Conservation (phyloP, 2,113 vertebrate genomes). For the Shinisaurus crocodilurus region DNA sequence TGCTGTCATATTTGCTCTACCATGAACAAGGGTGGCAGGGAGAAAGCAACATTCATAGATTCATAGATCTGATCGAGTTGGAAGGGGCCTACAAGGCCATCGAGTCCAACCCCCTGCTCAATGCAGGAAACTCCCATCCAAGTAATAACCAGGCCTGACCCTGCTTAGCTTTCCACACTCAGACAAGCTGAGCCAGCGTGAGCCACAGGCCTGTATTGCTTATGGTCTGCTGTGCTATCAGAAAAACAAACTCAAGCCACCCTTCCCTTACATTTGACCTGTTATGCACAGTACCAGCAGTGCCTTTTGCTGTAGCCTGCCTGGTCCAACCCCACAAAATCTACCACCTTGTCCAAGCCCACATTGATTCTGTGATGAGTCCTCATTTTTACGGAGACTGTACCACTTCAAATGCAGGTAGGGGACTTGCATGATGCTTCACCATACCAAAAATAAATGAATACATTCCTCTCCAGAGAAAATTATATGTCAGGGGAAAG, state of each 20-base stretch:
- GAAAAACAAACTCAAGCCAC: slow-evolving; percentile 62
- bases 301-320: not conserved
- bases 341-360: not conserved
- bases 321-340: not conserved
- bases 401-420: not conserved
- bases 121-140: too few relatives aligned
- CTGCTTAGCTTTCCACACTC: too few relatives aligned
- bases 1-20: slow-evolving; percentile 45
- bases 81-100: too few relatives aligned
- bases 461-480: not conserved
- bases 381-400: too few relatives aligned
- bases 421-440: not conserved
- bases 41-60: too few relatives aligned
- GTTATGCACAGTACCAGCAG: slow-evolving; percentile 42
- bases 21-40: slow-evolving; percentile 37
- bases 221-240: slow-evolving; percentile 24
- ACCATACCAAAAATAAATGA: too few relatives aligned
- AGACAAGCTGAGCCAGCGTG: too few relatives aligned
- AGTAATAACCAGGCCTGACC: too few relatives aligned
- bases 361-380: not conserved
- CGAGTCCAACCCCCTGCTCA: too few relatives aligned
- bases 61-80: too few relatives aligned
- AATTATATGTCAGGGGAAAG: not conserved
- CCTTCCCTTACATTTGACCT: slow-evolving; percentile 68
- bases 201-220: too few relatives aligned